Conservation (phyloP, 2,113 vertebrate genomes). For the Psilopogon haemacephalus region DNA sequence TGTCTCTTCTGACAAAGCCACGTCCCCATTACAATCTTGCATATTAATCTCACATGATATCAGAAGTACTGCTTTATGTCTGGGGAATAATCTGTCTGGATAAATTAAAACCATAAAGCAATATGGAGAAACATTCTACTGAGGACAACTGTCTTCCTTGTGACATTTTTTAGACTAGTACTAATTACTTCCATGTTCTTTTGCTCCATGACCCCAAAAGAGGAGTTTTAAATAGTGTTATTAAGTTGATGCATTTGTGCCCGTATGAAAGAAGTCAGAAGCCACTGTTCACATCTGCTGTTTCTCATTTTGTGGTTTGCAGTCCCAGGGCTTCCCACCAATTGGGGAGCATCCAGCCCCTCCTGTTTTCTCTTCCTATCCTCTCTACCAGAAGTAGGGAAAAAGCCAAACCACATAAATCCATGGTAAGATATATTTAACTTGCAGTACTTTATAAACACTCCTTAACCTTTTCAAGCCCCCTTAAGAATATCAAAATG, state of each 20-base stretch:
- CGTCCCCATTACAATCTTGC: neutral
- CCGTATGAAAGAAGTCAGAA: constrained; percentile 29
- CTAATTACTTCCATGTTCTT: constrained; percentile 1
- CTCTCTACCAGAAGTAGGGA: neutral
- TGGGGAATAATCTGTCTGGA: neutral
- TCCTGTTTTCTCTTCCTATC: neutral
- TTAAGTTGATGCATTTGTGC: constrained; percentile 19
- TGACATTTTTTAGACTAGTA: neutral
- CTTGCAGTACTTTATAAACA: neutral
- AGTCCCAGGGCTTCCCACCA: neutral
- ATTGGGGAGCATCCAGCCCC: neutral
- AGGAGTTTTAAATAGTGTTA: neutral
- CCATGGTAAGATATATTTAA: neutral
- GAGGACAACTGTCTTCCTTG: neutral
- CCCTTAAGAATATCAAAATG: neutral
- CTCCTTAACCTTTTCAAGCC: neutral
- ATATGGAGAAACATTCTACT: neutral
- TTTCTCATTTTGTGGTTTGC: constrained; percentile 24
- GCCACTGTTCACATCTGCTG: constrained; percentile 3
- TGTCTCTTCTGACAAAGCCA: neutral
- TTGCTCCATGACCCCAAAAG: neutral
- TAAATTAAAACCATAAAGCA: constrained; percentile 3
- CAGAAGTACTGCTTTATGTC: neutral
- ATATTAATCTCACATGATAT: neutral
- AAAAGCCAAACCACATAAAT: neutral